Evolutionary conservation across 2,797 vertebrate species (phyloP), one percentile per base, ranked within the genome.

Genomic region (Garrulus glandarius): DNA sequence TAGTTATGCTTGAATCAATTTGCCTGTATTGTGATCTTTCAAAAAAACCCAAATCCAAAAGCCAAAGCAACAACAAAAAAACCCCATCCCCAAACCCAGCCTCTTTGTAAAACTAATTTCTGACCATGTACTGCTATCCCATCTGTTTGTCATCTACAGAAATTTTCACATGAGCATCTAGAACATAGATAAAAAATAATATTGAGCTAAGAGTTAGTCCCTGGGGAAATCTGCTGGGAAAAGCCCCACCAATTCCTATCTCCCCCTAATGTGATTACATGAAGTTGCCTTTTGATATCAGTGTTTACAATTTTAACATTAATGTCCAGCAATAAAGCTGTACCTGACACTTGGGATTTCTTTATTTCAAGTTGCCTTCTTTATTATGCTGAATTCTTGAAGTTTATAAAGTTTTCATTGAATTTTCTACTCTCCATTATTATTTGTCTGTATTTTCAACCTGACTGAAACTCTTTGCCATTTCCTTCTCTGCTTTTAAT

Each of bases 331-430:
- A 83, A 60, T 77, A 91, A 68, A 65, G 39, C 77, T 72, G n/a
- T 72, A 79, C 71, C 49, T 89, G 81, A 36, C 91, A 39, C 84
- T 77, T 80, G 95, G 84, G 92, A 92, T 85, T 93, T 93, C 89
- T 93, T 92, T 63, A 39, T 83, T 92, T 69, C 87, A 87, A 91
- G 64, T 91, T 83, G 37, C 76, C 56, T 80, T 63, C 90, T 95
- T 92, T 96, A 87, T 94, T 91, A 92, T 93, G 68, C 79, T 70
- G 94, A 87, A 60, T 93, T 92, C 46, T 68, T 75, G 57, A 63
- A 84, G 79, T 92, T 94, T 78, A 94, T 83, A 64, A 91, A 92
- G 82, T 96, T 97, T 93, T 92, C 83, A 90, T 88, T 88, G 87
- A 75, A 86, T 93, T 88, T 61, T 34, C 11, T 47, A 61, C 36